phyloP scores from a whole-genome alignment of 2,113 vertebrate genomes.

The Meleagris gallopavo region DNA sequence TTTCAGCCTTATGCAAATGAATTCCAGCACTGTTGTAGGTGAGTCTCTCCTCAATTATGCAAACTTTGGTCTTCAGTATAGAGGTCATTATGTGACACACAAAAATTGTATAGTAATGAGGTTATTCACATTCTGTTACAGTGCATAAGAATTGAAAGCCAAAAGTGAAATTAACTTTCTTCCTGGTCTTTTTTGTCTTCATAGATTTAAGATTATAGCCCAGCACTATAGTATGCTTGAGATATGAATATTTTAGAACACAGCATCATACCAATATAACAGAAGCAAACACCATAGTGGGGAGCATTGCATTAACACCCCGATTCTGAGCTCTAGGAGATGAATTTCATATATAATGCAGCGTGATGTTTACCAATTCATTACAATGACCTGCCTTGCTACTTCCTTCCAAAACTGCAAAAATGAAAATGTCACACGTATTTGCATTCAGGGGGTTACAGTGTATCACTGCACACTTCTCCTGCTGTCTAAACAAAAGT shows the following conservation, averaged over 20 bases:
- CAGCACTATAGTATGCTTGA: constrained; percentile 2
- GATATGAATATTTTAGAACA: constrained; percentile 31
- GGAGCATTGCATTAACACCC: constrained; percentile 40
- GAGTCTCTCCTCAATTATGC: constrained; percentile 72
- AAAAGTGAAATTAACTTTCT: constrained; percentile 73
- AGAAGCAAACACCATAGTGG: constrained; percentile 55
- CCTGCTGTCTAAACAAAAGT: constrained; percentile 57
- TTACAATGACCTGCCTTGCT: constrained; percentile 61
- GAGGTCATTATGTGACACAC: constrained; percentile 76
- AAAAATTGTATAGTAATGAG: constrained; percentile 73
- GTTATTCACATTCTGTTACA: constrained; percentile 76
- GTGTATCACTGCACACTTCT: constrained; percentile 39
- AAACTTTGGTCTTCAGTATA: constrained; percentile 72
- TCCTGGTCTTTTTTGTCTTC: constrained; percentile 52
- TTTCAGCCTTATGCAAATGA: constrained; percentile 61
- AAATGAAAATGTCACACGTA: constrained; percentile 65
- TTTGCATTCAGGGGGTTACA: constrained; percentile 71
- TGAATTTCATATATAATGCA: constrained; percentile 49
- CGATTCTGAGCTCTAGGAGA: constrained; percentile 10
- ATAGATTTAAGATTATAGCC: constrained; percentile 41
- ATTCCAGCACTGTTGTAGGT: constrained; percentile 39
- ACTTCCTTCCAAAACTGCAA: constrained; percentile 38
- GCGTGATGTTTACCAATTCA: constrained; percentile 67
- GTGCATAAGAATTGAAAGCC: constrained; percentile 66
- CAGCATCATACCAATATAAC: constrained; percentile 5